Conservation (phyloP, 2,113 vertebrate species). For the Marmota monax region DNA sequence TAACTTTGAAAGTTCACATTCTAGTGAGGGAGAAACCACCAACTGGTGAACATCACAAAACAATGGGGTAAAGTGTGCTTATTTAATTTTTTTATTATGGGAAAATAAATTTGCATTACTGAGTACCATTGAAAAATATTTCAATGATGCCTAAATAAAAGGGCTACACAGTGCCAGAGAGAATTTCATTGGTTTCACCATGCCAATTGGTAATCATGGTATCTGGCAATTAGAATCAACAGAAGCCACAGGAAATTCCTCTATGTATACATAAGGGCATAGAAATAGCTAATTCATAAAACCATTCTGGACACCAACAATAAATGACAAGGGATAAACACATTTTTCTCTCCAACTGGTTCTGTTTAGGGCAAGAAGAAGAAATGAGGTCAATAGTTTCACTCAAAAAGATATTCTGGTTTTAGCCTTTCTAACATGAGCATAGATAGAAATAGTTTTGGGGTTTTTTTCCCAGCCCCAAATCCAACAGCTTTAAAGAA, state of each 20-base stretch:
- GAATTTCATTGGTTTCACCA: constrained; percentile 1
- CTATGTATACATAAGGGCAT: not conserved
- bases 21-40: not conserved
- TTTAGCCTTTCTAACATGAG: constrained; percentile 78
- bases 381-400: constrained; percentile 82
- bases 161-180: not conserved
- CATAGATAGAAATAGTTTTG: constrained; percentile 75
- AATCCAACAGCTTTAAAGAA: constrained; percentile 78
- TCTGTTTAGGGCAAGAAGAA: constrained; percentile 71
- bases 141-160: not conserved
- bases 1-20: not conserved
- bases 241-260: constrained; percentile 41
- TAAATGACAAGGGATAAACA: constrained; percentile 75
- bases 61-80: not conserved
- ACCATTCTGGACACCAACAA: constrained; percentile 11
- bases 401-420: constrained; percentile 80
- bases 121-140: not conserved
- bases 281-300: constrained; percentile 49
- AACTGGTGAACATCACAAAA: not conserved
- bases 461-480: constrained; percentile 52
- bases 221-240: constrained; percentile 41
- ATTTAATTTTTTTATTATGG: not conserved
- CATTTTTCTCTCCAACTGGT: constrained; percentile 67
- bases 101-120: constrained; percentile 47
- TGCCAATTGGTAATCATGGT: not conserved